phyloP scores from a whole-genome alignment of 2,888 invertebrate genomes.

The Galerucella pusilla region DNA sequence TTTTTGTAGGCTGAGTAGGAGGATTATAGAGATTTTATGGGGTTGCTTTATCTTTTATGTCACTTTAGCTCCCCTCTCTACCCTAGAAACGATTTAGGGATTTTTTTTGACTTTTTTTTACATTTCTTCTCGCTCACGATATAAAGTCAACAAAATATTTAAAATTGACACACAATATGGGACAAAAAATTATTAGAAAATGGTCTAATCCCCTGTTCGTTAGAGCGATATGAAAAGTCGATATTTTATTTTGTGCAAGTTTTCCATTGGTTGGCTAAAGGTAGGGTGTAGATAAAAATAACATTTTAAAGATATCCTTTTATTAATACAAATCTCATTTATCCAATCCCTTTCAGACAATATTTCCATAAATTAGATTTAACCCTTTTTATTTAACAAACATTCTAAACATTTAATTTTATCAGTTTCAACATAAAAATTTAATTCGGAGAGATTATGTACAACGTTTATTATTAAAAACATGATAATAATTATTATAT shows the following conservation, averaged over 20 bases:
- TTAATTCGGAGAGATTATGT: slow-evolving; percentile 17
- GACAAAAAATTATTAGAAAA: too few species aligned
- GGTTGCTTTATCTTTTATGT: too few species aligned
- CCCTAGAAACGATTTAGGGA: too few species aligned
- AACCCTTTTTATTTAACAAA: slow-evolving; percentile 27
- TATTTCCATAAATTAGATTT: slow-evolving; percentile 33
- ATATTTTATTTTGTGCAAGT: background rate
- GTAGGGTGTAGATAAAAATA: background rate
- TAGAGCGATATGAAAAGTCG: too few species aligned
- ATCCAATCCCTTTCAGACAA: slow-evolving; percentile 21
- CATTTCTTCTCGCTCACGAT: too few species aligned
- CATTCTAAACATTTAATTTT: slow-evolving; percentile 33
- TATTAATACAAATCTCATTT: slow-evolving; percentile 36
- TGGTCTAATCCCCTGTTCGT: too few species aligned
- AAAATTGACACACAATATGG: too few species aligned
- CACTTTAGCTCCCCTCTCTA: too few species aligned
- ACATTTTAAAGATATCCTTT: slow-evolving; percentile 21
- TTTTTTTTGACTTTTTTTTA: too few species aligned
- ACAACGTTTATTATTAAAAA: slow-evolving; percentile 15
- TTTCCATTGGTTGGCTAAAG: background rate
- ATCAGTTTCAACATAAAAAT: slow-evolving; percentile 31
- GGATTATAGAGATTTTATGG: too few species aligned
- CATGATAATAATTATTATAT: slow-evolving; percentile 17
- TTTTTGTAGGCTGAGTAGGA: too few species aligned
- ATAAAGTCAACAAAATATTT: too few species aligned